phyloP scores from a whole-genome alignment of 2,797 vertebrate genomes.

The Lates japonicus region DNA sequence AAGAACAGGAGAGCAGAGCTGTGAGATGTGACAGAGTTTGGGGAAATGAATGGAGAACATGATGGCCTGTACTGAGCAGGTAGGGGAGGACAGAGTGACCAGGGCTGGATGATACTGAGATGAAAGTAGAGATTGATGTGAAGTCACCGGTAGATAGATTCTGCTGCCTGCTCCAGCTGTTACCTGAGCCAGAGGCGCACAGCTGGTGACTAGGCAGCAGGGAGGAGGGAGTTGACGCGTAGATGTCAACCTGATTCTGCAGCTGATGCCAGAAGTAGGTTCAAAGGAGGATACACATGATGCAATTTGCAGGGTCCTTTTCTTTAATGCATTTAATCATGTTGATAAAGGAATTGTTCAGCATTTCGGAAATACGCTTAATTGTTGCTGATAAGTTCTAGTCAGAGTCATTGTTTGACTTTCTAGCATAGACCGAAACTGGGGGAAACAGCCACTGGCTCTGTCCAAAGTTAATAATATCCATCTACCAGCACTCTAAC shows the following conservation, averaged over 20 bases:
- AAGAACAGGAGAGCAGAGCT: slow-evolving; percentile 1
- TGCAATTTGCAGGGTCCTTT: background rate
- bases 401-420: too few relatives aligned
- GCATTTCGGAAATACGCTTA: background rate
- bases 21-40: background rate
- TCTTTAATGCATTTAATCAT: background rate
- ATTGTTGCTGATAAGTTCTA: background rate
- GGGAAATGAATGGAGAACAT: slow-evolving; percentile 12
- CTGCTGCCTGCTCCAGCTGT: slow-evolving; percentile 70
- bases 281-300: slow-evolving; percentile 18
- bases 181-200: slow-evolving; percentile 35
- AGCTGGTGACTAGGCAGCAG: slow-evolving; percentile 35
- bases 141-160: slow-evolving; percentile 67
- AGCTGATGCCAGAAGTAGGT: slow-evolving; percentile 44
- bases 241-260: slow-evolving; percentile 39
- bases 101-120: slow-evolving; percentile 51
- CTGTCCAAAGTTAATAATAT: too few relatives aligned
- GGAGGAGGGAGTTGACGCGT: slow-evolving; percentile 33
- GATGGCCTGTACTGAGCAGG: slow-evolving; percentile 39
- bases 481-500: too few relatives aligned
- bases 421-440: too few relatives aligned
- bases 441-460: too few relatives aligned
- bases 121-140: slow-evolving; percentile 62
- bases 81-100: slow-evolving; percentile 54
- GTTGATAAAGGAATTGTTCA: background rate